Evolutionary conservation across 2,888 invertebrate species (phyloP), one percentile per base, ranked within the genome.

Genomic region (Flabesymbios commensalis): DNA sequence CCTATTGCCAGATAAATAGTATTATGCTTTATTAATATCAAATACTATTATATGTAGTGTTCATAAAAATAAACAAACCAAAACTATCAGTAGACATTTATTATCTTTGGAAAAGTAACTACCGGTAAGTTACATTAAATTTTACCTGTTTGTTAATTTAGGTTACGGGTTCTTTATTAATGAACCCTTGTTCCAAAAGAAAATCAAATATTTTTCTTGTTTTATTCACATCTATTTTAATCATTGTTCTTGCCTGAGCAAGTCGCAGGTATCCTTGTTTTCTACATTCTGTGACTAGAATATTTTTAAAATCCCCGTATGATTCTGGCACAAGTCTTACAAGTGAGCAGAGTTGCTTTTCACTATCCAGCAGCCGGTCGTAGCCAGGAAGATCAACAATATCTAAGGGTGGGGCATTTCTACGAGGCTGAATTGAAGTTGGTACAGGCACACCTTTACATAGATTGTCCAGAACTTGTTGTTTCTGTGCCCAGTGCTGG

Each of bases 191-290:
- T 31, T 49, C 7, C 29, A 59, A n/a, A 14, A 59, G 43, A 29
- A 59, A 59, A 26, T 82, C 81, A 68, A 75, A 82, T 14, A 94
- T 88, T 81, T 92, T 92, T 66, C 94, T 87, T 0, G 94, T 95
- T 71, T 86, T 86, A 81, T 94, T 94, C 1, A 95, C 95, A 85
- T 95, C 94, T 72, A 95, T 95, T 83, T 94, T 94, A 41, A 94
- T 87, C 47, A 94, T 86, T 45, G 87, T 87, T 55, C 95, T 85
- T 0, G 94, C 94, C 77, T 92, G 92, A 1, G 92, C 88, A 64
- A 95, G 84, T 64, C 89, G 87, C 4, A 95, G 83, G 47, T 59
- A 70, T 61, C 87, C 88, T 0, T 91, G 90, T 79, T 90, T 93
- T 64, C 88, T 86, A 80, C 90, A 91, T 78, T 94, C 94, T 0